Conservation (phyloP, 2,888 invertebrate genomes). For the Phalangium opilio region DNA sequence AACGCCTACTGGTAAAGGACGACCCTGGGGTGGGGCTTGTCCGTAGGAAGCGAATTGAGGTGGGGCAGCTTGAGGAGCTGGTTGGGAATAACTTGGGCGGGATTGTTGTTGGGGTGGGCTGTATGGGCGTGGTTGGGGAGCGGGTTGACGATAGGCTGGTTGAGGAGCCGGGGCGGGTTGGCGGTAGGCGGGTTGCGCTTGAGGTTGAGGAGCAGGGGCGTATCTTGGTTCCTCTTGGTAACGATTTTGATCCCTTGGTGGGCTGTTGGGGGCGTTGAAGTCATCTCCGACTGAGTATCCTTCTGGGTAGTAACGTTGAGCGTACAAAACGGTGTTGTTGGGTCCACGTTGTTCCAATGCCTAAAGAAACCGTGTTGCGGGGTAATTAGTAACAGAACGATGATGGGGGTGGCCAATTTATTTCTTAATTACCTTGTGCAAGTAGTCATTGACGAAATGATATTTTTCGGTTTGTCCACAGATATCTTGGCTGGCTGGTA, state of each 20-base stretch:
- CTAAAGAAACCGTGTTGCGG: slow-evolving; percentile 4
- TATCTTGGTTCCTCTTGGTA: too few species aligned
- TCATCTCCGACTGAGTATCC: slow-evolving; percentile 16
- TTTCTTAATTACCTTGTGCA: slow-evolving; percentile 61
- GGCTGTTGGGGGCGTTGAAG: too few species aligned
- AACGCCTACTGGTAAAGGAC: background rate
- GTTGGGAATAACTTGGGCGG: background rate
- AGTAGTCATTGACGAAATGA: slow-evolving; percentile 81
- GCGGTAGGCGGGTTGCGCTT: slow-evolving; percentile 5
- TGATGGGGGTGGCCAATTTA: too few species aligned
- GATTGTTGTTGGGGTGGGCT: background rate
- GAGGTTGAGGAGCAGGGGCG: slow-evolving; percentile 2
- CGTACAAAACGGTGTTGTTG: slow-evolving; percentile 26
- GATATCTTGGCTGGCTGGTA: slow-evolving; percentile 75
- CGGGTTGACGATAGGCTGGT: slow-evolving; percentile 4
- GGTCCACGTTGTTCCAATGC: slow-evolving; percentile 22
- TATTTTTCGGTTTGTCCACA: slow-evolving; percentile 76
- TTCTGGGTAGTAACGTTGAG: slow-evolving; percentile 28
- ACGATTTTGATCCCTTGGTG: too few species aligned
- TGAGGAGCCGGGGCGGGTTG: slow-evolving; percentile 5
- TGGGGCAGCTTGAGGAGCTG: background rate
- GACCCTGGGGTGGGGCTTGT: slow-evolving; percentile 2
- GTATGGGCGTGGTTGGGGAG: slow-evolving; percentile 2
- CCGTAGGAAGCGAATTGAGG: background rate
- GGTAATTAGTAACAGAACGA: too few species aligned